Evolutionary conservation across 2,888 invertebrate species (phyloP).

Genomic region (Pammene fasciana): DNA sequence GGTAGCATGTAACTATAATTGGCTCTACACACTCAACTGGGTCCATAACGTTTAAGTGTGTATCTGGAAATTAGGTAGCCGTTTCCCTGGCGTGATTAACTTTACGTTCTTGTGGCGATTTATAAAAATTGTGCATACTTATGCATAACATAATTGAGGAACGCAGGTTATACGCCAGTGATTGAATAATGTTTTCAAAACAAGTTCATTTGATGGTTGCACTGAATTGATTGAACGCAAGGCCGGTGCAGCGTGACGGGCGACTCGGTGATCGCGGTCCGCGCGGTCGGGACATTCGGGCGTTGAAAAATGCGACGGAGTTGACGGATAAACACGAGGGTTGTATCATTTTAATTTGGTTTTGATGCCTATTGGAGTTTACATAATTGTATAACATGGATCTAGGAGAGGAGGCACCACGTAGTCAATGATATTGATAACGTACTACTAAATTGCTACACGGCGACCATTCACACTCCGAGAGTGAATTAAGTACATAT

Average conservation of each 20-base stretch:
- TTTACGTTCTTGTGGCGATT: slow-evolving; percentile 14
- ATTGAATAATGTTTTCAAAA: slow-evolving; percentile 26
- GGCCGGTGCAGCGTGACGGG: slow-evolving; percentile 45
- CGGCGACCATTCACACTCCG: too few species aligned
- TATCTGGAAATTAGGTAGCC: slow-evolving; percentile 30
- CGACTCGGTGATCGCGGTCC: slow-evolving; percentile 37
- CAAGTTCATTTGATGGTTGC: slow-evolving; percentile 35
- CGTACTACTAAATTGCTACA: too few species aligned
- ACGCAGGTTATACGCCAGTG: not conserved
- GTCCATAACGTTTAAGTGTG: slow-evolving; percentile 31
- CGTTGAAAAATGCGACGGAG: slow-evolving; percentile 8
- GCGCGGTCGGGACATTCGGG: slow-evolving; percentile 21
- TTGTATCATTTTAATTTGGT: too few species aligned
- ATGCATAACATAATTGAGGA: slow-evolving; percentile 15
- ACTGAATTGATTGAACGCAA: slow-evolving; percentile 33
- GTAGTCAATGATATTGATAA: too few species aligned
- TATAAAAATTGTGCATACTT: slow-evolving; percentile 19
- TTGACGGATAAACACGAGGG: not conserved
- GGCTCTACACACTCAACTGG: slow-evolving; percentile 28
- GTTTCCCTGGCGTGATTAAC: slow-evolving; percentile 21
- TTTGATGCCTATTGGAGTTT: too few species aligned
- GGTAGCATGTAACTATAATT: slow-evolving; percentile 33
- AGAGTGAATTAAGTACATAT: not conserved
- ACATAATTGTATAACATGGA: too few species aligned
- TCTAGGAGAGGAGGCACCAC: too few species aligned